phyloP scores from a whole-genome alignment of 2,888 invertebrate genomes.

The Nephrocerus scutellatus region DNA sequence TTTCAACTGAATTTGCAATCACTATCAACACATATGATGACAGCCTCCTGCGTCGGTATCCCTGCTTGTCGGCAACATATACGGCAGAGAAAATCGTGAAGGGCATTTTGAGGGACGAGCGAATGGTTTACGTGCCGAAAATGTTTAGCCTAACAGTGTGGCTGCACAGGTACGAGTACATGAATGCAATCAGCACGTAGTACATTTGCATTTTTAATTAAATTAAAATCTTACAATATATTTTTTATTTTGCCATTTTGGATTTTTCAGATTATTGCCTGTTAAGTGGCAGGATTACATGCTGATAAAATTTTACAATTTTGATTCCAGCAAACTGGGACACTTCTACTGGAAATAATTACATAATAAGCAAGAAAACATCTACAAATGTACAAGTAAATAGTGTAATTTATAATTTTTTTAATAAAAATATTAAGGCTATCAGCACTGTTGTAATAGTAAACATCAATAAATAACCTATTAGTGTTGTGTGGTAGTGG shows the following conservation, averaged over 20 bases:
- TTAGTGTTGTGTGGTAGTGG: no score
- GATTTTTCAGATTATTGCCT: constrained; percentile 34
- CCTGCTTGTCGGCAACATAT: constrained; percentile 42
- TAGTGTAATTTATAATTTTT: constrained; percentile 8
- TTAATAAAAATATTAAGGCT: constrained; percentile 29
- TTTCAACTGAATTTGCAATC: no score
- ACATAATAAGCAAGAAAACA: background rate
- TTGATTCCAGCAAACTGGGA: constrained; percentile 40
- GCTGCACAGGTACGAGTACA: constrained; percentile 35
- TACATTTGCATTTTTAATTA: constrained; percentile 8
- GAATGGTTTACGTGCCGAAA: constrained; percentile 43
- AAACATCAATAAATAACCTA: no score
- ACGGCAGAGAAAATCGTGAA: constrained; percentile 42
- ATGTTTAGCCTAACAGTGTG: constrained; percentile 43
- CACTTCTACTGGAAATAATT: constrained; percentile 42
- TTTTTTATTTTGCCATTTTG: constrained; percentile 8
- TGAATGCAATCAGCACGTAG: constrained; percentile 5
- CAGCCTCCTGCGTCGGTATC: constrained; percentile 41
- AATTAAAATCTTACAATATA: constrained; percentile 10
- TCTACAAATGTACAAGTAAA: background rate
- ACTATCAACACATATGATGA: background rate
- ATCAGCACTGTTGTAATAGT: constrained; percentile 41
- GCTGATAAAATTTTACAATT: constrained; percentile 38
- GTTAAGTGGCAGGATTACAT: constrained; percentile 45
- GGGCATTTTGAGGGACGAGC: constrained; percentile 40